Evolutionary conservation across 92 coral and sea anemone genomes (phyloP).

Genomic region (Micromussa lordhowensis): DNA sequence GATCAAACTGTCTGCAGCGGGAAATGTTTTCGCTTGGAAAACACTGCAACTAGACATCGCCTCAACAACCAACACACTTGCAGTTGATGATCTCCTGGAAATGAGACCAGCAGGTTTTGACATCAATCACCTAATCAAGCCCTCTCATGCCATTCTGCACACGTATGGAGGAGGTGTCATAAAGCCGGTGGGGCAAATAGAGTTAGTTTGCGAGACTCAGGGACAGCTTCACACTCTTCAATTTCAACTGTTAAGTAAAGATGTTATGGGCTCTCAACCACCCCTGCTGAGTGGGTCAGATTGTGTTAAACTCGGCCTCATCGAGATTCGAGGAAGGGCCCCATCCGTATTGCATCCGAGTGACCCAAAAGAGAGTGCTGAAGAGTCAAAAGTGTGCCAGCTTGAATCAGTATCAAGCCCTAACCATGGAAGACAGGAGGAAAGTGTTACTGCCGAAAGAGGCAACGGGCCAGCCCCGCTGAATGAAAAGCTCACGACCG

Average conservation of each 20-base stretch:
- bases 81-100: constrained; percentile 12
- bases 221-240: too few species aligned
- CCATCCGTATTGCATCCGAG: background rate
- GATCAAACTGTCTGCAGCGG: constrained; percentile 30
- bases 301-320: background rate
- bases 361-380: too few species aligned
- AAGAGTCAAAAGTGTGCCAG: too few species aligned
- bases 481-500: too few species aligned
- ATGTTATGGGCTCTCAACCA: constrained; percentile 6
- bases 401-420: too few species aligned
- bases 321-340: background rate
- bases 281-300: constrained; percentile 20
- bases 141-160: constrained; percentile 1
- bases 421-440: too few species aligned
- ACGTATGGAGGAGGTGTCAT: constrained; percentile 23
- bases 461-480: too few species aligned
- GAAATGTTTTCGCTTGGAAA: background rate
- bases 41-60: background rate
- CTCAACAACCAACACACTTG: constrained; percentile 43
- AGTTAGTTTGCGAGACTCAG: too few species aligned
- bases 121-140: background rate
- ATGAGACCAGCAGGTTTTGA: constrained; percentile 20
- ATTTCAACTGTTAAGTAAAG: background rate
- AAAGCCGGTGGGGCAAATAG: background rate
- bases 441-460: too few species aligned